These are phyloP conservation scores for Sebastes iracundus DNA, from an alignment of 2,797 vertebrate species.

Conservation along the genomic window DNA sequence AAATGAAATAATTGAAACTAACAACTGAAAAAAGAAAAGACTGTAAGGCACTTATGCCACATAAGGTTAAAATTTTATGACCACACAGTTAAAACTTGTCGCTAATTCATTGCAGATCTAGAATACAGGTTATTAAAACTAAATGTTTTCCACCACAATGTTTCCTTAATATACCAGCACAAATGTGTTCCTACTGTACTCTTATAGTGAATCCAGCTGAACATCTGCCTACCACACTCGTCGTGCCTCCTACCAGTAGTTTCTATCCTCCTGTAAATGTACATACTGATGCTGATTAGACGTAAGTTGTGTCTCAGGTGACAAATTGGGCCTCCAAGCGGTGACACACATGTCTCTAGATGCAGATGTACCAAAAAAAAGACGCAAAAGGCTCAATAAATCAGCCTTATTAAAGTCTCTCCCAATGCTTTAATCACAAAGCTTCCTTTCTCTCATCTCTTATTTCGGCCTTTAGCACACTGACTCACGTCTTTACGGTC, in stretches of 20 bases:
- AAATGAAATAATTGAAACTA: neutral
- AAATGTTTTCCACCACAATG: neutral
- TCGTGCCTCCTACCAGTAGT: neutral
- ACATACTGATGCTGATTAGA: neutral
- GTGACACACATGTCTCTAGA: neutral
- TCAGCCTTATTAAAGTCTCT: constrained; percentile 1
- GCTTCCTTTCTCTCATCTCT: constrained; percentile 29
- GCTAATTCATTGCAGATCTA: neutral
- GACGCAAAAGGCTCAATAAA: constrained; percentile 3
- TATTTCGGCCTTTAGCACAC: constrained; percentile 20
- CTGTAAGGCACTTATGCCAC: neutral
- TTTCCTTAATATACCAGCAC: neutral
- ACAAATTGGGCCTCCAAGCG: neutral
- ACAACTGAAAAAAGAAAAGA: neutral
- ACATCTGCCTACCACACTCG: neutral
- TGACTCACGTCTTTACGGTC: constrained; percentile 55
- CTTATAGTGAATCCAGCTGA: neutral
- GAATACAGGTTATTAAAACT: constrained; percentile 12
- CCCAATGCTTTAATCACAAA: constrained; percentile 23
- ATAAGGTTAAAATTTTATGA: neutral
- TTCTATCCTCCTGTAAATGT: neutral
- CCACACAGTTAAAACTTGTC: neutral
- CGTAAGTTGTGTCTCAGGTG: neutral
- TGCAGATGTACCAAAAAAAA: constrained; percentile 1
- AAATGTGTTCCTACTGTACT: neutral